A percentile compares a stretch with the other conserved stretches of the same genome.
Evolutionary conservation across 2,113 vertebrate species (phyloP).

Genomic region (Emydocephalus ijimae): DNA sequence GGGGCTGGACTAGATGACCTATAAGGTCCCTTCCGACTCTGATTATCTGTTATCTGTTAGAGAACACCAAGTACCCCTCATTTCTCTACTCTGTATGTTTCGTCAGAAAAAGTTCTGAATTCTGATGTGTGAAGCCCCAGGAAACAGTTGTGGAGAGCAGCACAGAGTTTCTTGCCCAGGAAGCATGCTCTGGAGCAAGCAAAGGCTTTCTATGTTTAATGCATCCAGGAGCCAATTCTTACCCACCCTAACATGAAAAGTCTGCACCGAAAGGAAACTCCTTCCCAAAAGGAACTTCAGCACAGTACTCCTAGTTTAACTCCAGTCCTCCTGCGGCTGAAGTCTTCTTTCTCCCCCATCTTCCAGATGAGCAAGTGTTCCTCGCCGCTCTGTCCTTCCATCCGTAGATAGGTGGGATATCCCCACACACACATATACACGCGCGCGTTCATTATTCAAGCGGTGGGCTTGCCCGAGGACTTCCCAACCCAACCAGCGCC

Average conservation of each 20-base stretch:
- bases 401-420: neutral
- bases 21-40: no score
- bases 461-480: neutral
- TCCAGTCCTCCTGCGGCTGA: neutral
- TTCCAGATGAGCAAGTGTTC: neutral
- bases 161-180: neutral
- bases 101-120: neutral
- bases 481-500: neutral
- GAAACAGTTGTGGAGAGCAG: neutral
- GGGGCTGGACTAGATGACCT: no score
- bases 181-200: neutral
- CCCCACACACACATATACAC: no score
- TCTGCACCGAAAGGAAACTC: neutral
- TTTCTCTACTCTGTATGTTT: neutral
- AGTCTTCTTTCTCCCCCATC: neutral
- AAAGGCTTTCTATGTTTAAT: neutral
- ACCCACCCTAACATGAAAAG: neutral
- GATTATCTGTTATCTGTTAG: no score
- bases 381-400: conserved; percentile 15
- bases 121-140: neutral
- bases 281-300: neutral
- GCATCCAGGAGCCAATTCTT: neutral
- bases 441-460: neutral
- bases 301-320: neutral
- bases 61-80: neutral